Percentiles rank a stretch among this genome's conserved stretches.
These are phyloP conservation scores for Agrotis ipsilon DNA, from an alignment of 2,888 invertebrate species.

Conservation along the genomic window DNA sequence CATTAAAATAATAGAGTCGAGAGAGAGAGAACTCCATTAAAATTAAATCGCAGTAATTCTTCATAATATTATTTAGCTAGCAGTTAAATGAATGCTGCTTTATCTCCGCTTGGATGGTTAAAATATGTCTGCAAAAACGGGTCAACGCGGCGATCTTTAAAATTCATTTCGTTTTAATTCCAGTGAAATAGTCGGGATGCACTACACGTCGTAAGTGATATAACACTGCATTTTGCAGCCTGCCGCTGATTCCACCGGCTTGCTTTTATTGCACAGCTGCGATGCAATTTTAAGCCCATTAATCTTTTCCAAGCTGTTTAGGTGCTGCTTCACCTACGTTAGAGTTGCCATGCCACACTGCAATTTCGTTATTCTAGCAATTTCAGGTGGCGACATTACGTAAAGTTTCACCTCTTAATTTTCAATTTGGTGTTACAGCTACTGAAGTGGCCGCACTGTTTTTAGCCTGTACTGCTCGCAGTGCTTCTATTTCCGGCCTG, in stretches of 20 bases:
- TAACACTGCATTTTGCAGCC: constrained; percentile 79
- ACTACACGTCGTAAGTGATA: constrained; percentile 78
- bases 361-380: constrained; percentile 64
- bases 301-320: constrained; percentile 85
- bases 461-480: constrained; percentile 3
- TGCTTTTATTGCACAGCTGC: constrained; percentile 87
- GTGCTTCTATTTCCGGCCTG: background rate
- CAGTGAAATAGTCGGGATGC: constrained; percentile 68
- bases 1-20: constrained; percentile 47
- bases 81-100: constrained; percentile 43
- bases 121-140: constrained; percentile 58
- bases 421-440: constrained; percentile 41
- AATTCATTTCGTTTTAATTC: constrained; percentile 78
- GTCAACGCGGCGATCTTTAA: constrained; percentile 59
- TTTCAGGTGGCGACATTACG: constrained; percentile 42
- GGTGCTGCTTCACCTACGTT: constrained; percentile 74
- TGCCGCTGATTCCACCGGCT: constrained; percentile 74
- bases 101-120: constrained; percentile 34
- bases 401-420: constrained; percentile 51
- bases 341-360: constrained; percentile 58
- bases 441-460: constrained; percentile 24
- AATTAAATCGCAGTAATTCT: constrained; percentile 37
- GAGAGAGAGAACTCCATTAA: constrained; percentile 37
- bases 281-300: constrained; percentile 89
- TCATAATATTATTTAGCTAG: constrained; percentile 50